These are phyloP conservation scores for Distichodus sexfasciatus DNA, from an alignment of 2,797 vertebrate genomes.

Conservation along the genomic window DNA sequence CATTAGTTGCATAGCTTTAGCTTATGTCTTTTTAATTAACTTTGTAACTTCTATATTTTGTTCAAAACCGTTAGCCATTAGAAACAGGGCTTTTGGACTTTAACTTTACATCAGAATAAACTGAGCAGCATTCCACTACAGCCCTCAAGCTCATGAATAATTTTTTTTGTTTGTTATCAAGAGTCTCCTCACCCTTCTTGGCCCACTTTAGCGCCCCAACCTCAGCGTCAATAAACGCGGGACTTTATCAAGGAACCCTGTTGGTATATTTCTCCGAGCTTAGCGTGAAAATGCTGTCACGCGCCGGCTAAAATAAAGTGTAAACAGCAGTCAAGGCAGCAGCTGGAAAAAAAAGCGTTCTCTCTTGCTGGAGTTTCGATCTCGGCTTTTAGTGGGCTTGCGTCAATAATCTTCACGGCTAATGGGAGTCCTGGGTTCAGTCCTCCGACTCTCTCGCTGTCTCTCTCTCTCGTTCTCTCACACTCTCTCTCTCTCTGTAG, in stretches of 20 bases:
- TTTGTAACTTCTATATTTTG: too few species aligned
- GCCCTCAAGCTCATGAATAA: too few species aligned
- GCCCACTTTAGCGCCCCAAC: background rate
- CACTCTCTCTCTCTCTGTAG: background rate
- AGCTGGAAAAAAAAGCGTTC: slow-evolving; percentile 6
- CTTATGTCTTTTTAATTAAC: too few species aligned
- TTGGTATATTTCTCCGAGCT: background rate
- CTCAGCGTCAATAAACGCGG: background rate
- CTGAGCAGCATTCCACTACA: too few species aligned
- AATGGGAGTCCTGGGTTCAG: slow-evolving; percentile 9
- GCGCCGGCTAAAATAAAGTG: background rate
- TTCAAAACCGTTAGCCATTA: too few species aligned
- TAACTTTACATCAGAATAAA: too few species aligned
- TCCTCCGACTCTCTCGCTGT: background rate
- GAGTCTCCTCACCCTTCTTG: background rate
- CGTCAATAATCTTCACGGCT: slow-evolving; percentile 21
- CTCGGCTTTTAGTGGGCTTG: slow-evolving; percentile 2
- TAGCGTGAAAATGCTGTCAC: too few species aligned
- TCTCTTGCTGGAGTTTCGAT: background rate
- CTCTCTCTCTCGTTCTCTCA: too few species aligned
- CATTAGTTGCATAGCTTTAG: too few species aligned
- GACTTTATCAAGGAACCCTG: background rate
- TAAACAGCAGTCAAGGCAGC: background rate
- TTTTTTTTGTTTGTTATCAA: background rate
- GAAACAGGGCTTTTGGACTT: too few species aligned